Evolutionary conservation across 2,113 vertebrate genomes (phyloP).

Genomic region (Lagopus muta): DNA sequence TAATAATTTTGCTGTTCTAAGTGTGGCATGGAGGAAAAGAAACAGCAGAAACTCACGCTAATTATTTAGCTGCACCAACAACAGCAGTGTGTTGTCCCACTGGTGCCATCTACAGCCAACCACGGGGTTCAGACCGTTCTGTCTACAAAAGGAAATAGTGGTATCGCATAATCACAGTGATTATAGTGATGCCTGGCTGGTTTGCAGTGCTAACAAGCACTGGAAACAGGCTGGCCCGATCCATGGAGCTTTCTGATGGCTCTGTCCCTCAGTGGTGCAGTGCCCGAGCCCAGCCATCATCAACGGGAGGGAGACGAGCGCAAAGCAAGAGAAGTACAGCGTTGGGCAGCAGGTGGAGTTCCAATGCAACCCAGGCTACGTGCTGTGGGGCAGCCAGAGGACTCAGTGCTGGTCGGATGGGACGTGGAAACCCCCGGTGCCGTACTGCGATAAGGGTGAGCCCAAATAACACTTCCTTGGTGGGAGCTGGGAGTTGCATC

Average conservation of each 20-base stretch:
- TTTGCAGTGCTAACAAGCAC: background rate
- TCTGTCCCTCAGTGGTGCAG: slow-evolving; percentile 39
- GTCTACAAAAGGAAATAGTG: background rate
- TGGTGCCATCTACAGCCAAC: background rate
- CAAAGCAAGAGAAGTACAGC: background rate
- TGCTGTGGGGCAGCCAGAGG: slow-evolving; percentile 55
- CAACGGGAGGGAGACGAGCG: background rate
- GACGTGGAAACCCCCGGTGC: slow-evolving; percentile 50
- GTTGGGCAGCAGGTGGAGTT: background rate
- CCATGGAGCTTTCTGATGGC: background rate
- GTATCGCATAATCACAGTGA: rapidly evolving
- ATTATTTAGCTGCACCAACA: background rate
- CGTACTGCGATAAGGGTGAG: slow-evolving; percentile 69
- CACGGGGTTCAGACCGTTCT: background rate
- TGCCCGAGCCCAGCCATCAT: slow-evolving; percentile 51
- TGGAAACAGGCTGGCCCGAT: background rate
- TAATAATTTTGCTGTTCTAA: background rate
- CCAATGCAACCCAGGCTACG: background rate
- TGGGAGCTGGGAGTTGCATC: rapidly evolving
- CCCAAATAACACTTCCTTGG: rapidly evolving
- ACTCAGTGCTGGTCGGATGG: slow-evolving; percentile 50
- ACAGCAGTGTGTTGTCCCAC: rapidly evolving
- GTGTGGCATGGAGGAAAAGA: background rate
- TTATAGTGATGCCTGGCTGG: background rate
- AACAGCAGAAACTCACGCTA: background rate